Evolutionary conservation across 1,140 invertebrate genomes (phyloP), one percentile per base, ranked within the genome.

Genomic region (Drosophila leontia): DNA sequence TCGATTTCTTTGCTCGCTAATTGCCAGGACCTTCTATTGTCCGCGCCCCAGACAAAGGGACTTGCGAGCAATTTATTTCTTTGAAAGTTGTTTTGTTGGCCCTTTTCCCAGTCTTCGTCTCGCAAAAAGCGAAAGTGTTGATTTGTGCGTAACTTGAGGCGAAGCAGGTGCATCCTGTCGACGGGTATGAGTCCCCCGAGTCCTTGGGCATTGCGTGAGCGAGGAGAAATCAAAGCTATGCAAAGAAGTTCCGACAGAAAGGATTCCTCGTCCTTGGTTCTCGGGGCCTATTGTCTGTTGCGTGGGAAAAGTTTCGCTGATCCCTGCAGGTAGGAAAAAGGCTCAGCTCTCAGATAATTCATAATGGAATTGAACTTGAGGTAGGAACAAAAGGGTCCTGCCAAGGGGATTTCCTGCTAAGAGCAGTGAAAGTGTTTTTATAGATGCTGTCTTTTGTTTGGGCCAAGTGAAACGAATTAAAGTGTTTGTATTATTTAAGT

Each of bases 131-230:
- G 81, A 90, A 88, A 88, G 84, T 88, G 84, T 84, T 88, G 80
- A 88, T 90, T 90, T 90, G 77, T 80, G 67, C 77, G 78, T 81
- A 84, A 65, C 58, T 68, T 59, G 58, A 68, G 53, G 65, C 59
- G 55, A 48, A 87, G 69, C 84, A 88, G 84, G 84, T 88, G 84
- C 74, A 78, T 88, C 84, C 84, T 88, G 84, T 47, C 59, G 44
- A 45, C 42, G 34, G 29, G 3, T 11, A n/a, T 3, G 34, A 26
- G 55, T 78, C 71, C 72, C 59, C 47, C 8, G 60, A 19, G 63
- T 57, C 75, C 65, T 68, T 74, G 37, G 60, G 41, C 37, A 57
- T 50, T 64, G 23, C 50, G 68, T 58, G 39, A 78, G 37, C 42
- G 15, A 42, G 47, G 26, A 51, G 48, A 32, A 37, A 60, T 58